These are phyloP conservation scores for Malurus cyaneus DNA, from an alignment of 2,113 vertebrate genomes.

Conservation along the genomic window DNA sequence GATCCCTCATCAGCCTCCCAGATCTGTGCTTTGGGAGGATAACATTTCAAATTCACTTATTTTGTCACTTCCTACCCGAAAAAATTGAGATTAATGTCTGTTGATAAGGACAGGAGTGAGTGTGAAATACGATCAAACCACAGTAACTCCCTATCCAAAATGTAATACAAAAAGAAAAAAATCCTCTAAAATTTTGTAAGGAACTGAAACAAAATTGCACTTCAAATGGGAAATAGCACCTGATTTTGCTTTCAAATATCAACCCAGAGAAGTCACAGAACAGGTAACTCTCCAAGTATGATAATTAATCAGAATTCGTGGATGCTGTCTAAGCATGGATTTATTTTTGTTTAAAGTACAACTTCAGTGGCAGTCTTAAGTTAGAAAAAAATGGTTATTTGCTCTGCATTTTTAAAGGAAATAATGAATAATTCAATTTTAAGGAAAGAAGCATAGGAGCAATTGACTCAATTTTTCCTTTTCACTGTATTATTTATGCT, in stretches of 20 bases:
- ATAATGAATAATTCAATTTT: conserved; percentile 56
- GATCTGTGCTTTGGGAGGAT: neutral
- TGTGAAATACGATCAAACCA: neutral
- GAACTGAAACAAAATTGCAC: neutral
- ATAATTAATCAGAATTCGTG: neutral
- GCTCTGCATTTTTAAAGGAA: conserved; percentile 25
- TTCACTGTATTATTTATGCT: conserved; percentile 19
- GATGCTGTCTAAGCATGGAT: neutral
- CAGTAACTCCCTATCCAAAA: neutral
- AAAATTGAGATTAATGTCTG: neutral
- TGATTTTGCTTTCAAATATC: neutral
- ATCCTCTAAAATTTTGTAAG: neutral
- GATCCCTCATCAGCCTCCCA: neutral
- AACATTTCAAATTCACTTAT: neutral
- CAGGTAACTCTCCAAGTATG: neutral
- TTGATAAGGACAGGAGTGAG: neutral
- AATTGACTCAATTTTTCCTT: neutral
- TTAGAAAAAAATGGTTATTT: neutral
- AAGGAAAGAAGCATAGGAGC: neutral
- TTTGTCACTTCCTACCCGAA: neutral
- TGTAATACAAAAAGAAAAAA: neutral
- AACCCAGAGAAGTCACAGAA: neutral
- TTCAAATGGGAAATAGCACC: neutral
- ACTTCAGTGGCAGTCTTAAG: neutral
- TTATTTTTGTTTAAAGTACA: neutral